phyloP scores from a whole-genome alignment of 1,140 invertebrate genomes.

The Scaptomyza graminum region DNA sequence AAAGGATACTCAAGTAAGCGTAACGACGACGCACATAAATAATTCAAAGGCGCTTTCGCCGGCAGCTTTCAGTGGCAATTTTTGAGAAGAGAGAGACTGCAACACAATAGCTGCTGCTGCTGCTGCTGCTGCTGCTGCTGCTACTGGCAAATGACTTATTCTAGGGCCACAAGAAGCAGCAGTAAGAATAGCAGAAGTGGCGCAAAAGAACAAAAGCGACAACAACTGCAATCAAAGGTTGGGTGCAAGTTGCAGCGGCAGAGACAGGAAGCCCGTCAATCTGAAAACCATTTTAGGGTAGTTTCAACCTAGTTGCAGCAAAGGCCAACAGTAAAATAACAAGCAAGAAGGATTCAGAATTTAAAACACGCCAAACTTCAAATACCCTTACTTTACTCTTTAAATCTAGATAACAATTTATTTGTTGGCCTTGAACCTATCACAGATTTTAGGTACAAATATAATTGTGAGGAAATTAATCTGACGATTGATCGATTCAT shows the following conservation, averaged over 20 bases:
- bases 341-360: no score
- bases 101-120: conserved; percentile 14
- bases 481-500: no score
- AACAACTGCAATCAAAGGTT: conserved; percentile 1
- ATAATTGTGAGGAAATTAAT: no score
- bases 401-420: no score
- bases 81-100: neutral
- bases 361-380: neutral
- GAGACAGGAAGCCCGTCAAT: conserved; percentile 40
- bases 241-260: conserved; percentile 1
- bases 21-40: conserved; percentile 45
- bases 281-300: conserved; percentile 51
- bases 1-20: neutral
- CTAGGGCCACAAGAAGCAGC: conserved; percentile 20
- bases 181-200: conserved; percentile 12
- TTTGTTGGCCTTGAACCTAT: no score
- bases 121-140: neutral
- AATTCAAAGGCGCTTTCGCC: conserved; percentile 48
- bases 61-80: conserved; percentile 18
- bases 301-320: conserved; percentile 42
- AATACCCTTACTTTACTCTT: no score
- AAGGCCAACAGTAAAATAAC: neutral
- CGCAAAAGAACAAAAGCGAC: neutral
- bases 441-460: no score
- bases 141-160: conserved; percentile 24